Base-by-base conservation (phyloP, 1,140 invertebrate species). In the Aleiodes sp. region DNA sequence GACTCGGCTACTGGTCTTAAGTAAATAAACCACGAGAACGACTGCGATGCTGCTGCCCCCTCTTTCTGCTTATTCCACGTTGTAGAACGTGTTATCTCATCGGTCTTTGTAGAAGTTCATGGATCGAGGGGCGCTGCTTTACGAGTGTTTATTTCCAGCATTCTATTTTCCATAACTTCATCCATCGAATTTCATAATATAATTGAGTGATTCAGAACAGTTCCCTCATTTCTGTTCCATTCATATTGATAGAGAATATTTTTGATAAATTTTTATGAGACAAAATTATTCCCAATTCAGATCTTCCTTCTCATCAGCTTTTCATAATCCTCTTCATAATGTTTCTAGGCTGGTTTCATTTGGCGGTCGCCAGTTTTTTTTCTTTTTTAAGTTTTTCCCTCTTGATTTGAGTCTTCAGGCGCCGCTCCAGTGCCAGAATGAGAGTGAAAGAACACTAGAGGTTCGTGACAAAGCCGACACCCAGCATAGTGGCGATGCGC, bases 1-100 rank as follows among this genome's bases (percentile, higher is more conserved):
- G 70, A 78, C 77, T 76, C 79, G 75, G 81, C 83, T 85, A 85
- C 84, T 86, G 80, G 84, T 84, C 84, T 86, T 86, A 78, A 82
- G 82, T 84, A 86, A 86, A 86, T 84, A 86, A 86, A 86, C 84
- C 79, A 83, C 79, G 78, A 83, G 66, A 52, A 21, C 59, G 35
- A 57, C 57, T 28, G 60, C 67, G 60, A 69, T 60, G 60, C 16
- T 62, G 16, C 41, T 41, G 35, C 35, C 19, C 19, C 35, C 29
- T 61, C 31, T 19, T 16, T 12, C 2, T 10, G n/a, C 6, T 16
- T 56, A 39, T 26, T 61, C 46, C 31, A 41, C 12, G 33, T 26
- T 60, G 56, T 60, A 56, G 35, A 19, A 41, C 57, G 31, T 33
- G 35, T 59, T 68, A 24, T 57, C 43, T 57, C 28, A 28, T 41